These are phyloP conservation scores for Bucco capensis DNA, from an alignment of 2,113 vertebrate species.

Conservation along the genomic window DNA sequence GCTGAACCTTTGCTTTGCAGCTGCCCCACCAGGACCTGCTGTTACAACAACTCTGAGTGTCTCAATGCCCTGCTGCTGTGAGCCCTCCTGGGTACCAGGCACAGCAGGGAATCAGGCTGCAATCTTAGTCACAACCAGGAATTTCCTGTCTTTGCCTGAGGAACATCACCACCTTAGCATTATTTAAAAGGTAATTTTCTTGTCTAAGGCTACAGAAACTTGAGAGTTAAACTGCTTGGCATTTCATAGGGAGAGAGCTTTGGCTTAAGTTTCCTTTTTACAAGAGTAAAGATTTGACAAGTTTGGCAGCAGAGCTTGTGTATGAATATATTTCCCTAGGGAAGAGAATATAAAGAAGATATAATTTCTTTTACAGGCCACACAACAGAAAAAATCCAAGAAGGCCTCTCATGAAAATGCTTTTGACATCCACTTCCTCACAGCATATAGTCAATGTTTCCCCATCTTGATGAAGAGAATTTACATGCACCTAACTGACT, in stretches of 20 bases:
- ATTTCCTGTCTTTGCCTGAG: constrained; percentile 31
- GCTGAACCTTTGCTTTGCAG: neutral
- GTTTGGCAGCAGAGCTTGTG: constrained; percentile 55
- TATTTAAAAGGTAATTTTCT: constrained; percentile 50
- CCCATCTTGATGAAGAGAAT: constrained; percentile 2
- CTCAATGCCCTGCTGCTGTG: neutral
- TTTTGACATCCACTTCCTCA: constrained; percentile 36
- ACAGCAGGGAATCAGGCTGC: neutral
- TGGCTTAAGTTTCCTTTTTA: constrained; percentile 62
- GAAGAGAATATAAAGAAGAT: constrained; percentile 48
- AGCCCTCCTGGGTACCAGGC: neutral
- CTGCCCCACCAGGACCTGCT: neutral
- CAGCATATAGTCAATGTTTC: neutral
- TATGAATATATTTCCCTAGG: constrained; percentile 55
- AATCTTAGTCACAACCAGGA: neutral
- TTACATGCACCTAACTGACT: neutral
- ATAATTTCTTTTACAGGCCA: constrained; percentile 70
- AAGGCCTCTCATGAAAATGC: constrained; percentile 23
- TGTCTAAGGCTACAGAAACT: constrained; percentile 8
- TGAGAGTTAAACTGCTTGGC: constrained; percentile 63
- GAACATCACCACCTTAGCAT: neutral
- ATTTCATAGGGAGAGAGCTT: constrained; percentile 43
- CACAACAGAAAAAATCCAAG: constrained; percentile 56
- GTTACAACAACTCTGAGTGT: neutral
- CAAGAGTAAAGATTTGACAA: constrained; percentile 66